Evolutionary conservation across 2,888 invertebrate species (phyloP).

Genomic region (Unio pictorum): DNA sequence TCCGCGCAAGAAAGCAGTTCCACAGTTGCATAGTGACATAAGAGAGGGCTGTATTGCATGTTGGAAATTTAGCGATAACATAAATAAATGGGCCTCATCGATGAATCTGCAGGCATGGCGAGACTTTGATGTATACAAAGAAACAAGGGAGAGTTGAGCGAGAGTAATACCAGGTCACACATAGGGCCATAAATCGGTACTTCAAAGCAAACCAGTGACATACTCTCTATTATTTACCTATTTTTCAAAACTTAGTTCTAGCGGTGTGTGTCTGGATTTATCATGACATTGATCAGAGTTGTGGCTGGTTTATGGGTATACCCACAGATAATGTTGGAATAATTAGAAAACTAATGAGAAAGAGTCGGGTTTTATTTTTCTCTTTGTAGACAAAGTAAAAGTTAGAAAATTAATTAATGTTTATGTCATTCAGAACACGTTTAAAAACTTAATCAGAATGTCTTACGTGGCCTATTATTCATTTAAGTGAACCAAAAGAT

Average conservation of each 20-base stretch:
- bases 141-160: conserved; percentile 38
- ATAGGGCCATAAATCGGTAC: conserved; percentile 42
- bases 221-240: conserved; percentile 49
- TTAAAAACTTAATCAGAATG: too few species aligned
- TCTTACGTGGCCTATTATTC: too few species aligned
- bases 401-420: conserved; percentile 26
- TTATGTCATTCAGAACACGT: conserved; percentile 29
- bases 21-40: conserved; percentile 48
- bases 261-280: conserved; percentile 8
- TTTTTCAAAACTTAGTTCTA: conserved; percentile 44
- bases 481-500: too few species aligned
- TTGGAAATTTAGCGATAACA: conserved; percentile 49
- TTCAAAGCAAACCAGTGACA: conserved; percentile 48
- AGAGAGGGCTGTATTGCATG: conserved; percentile 39
- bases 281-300: conserved; percentile 2
- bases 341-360: background rate
- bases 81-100: conserved; percentile 48
- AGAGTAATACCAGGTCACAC: conserved; percentile 31
- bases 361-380: background rate
- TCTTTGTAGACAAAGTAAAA: background rate
- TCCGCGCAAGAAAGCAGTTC: conserved; percentile 60
- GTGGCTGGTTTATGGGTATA: background rate
- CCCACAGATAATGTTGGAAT: too few species aligned
- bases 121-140: conserved; percentile 27
- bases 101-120: conserved; percentile 36